Percentiles rank a stretch among this genome's conserved stretches.
Evolutionary conservation across 2,888 invertebrate species (phyloP).

Genomic region (Lithophane socia): DNA sequence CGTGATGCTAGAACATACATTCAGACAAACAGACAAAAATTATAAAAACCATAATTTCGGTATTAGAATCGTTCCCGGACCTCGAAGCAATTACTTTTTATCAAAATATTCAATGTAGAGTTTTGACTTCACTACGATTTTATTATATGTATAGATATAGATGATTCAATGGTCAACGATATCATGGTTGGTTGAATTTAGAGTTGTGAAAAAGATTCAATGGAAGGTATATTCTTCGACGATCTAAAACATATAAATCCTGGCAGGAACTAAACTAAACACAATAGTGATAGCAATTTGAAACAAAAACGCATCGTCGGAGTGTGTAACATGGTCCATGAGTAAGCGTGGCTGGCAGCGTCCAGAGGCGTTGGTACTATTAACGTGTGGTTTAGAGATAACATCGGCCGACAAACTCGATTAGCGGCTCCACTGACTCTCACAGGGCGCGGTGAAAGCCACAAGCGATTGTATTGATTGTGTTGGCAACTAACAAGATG

Average conservation of each 20-base stretch:
- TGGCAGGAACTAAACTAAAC: conserved; percentile 11
- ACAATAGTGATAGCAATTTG: conserved; percentile 22
- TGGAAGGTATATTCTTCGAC: neutral
- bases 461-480: conserved; percentile 55
- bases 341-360: conserved; percentile 56
- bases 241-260: neutral
- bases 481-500: neutral
- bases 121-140: neutral
- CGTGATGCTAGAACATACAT: neutral
- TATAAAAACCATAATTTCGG: neutral
- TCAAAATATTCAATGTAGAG: neutral
- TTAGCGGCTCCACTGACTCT: conserved; percentile 86
- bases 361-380: conserved; percentile 84
- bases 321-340: conserved; percentile 34
- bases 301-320: conserved; percentile 39
- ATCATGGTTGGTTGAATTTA: neutral
- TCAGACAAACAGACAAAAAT: neutral
- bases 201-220: neutral
- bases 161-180: neutral
- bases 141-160: neutral
- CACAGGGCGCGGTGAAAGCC: conserved; percentile 66
- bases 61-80: neutral
- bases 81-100: neutral
- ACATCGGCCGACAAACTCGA: conserved; percentile 90
- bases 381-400: conserved; percentile 88